Evolutionary conservation across 2,888 invertebrate genomes (phyloP), one percentile per base, ranked within the genome.

Genomic region (Tenthredo scrophulariae): DNA sequence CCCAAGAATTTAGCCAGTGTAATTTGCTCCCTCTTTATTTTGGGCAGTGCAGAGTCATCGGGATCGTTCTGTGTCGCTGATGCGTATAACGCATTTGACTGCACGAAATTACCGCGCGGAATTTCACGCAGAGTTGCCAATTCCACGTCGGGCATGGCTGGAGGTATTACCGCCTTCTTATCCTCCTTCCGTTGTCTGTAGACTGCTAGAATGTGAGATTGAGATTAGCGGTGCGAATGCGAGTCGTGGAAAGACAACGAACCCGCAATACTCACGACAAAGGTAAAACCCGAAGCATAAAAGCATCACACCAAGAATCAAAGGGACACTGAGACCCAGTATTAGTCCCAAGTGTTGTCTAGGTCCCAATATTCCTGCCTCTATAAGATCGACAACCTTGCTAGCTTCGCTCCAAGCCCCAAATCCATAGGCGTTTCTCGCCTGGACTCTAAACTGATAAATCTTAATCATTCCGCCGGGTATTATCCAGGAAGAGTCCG

Each of bases 1-100:
- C 99, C 99, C 84, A 99, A 94, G 92, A 98, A 98, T 91, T 97
- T 97, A 18, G 96, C 96, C 43, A 98, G 94, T 0, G 97, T 97
- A 85, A 99, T 97, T 92, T 98, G 98, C 87, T 97, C 97, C 86
- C 97, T 95, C 58, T 96, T 95, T 86, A 99, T 97, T 92, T 98
- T 98, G 0, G 99, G 98, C 84, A 98, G 93, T 79, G 96, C 94
- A 2, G 97, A 96, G 87, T 97, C 95, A 88, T 97, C 97, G 15
- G 96, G 96, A 91, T 97, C 97, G 15, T 96, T 95, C n/a, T 95
- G 94, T 86, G 93, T 93, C 1, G 94, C 93, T 3, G 94, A 94
- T 85, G 96, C 96, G 91, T 99, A 98, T 5, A 98, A 94, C 79
- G 97, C 96, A 91, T 98, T 98, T 85, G 97, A 97, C 91, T 98